A percentile compares a stretch with the other conserved stretches of the same genome.
phyloP scores from a whole-genome alignment of 2,888 invertebrate genomes.

The Phasia obesa region DNA sequence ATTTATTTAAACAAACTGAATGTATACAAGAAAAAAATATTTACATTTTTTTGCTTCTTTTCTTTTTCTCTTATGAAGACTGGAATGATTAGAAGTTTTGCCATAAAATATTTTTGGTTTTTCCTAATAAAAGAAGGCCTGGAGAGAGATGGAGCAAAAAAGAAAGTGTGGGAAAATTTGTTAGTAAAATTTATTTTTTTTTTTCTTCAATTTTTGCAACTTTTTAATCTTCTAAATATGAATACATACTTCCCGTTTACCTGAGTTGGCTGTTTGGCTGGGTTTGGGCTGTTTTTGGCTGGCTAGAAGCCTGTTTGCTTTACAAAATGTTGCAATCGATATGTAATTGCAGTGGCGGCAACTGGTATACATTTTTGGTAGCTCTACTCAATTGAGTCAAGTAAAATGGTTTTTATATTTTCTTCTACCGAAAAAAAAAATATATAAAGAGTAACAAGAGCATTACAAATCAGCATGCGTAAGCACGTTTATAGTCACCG shows the following conservation, averaged over 20 bases:
- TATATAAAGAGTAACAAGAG: conserved; percentile 64
- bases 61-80: conserved; percentile 26
- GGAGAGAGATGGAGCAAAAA: conserved; percentile 33
- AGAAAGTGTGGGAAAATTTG: conserved; percentile 71
- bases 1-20: conserved; percentile 67
- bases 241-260: conserved; percentile 48
- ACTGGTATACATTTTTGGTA: conserved; percentile 43
- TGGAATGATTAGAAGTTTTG: conserved; percentile 60
- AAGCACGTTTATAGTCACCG: conserved; percentile 73
- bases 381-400: conserved; percentile 11
- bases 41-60: conserved; percentile 16
- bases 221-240: conserved; percentile 67
- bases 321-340: conserved; percentile 60
- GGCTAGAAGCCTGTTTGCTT: conserved; percentile 37
- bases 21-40: conserved; percentile 35
- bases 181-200: conserved; percentile 69
- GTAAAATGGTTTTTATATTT: conserved; percentile 8
- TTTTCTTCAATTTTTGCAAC: conserved; percentile 53
- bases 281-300: not conserved
- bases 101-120: conserved; percentile 44
- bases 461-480: conserved; percentile 73
- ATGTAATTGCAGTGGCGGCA: conserved; percentile 51
- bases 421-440: too few relatives aligned
- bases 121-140: conserved; percentile 6
- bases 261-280: not conserved